These are phyloP conservation scores for Synaphobranchus kaupii DNA, from an alignment of 2,797 vertebrate genomes.

Conservation along the genomic window DNA sequence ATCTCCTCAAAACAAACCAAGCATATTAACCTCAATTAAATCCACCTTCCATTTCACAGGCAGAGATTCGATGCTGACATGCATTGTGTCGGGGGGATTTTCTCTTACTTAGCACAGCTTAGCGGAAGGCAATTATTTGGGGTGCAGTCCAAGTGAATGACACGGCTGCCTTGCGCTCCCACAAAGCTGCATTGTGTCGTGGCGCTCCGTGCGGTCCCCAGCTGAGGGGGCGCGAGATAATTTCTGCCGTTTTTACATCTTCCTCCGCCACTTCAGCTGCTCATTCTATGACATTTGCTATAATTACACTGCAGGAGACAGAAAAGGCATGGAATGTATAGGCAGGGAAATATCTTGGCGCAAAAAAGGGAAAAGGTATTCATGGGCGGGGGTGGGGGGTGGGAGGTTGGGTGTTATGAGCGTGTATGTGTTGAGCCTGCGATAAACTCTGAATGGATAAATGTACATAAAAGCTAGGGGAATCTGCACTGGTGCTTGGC, in stretches of 20 bases:
- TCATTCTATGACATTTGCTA: not conserved
- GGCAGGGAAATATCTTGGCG: not conserved
- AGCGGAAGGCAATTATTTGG: constrained; percentile 27
- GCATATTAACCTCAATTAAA: constrained; percentile 59
- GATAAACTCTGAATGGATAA: constrained; percentile 79
- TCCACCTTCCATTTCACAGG: constrained; percentile 53
- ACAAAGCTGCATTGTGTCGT: not conserved
- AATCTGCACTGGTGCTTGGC: constrained; percentile 75
- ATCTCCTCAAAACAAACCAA: constrained; percentile 64
- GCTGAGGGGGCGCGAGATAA: not conserved
- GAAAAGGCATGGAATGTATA: not conserved
- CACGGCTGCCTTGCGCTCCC: not conserved
- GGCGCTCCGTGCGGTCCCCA: not conserved
- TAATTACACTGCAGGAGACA: not conserved
- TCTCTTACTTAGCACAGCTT: constrained; percentile 23
- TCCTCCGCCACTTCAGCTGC: not conserved
- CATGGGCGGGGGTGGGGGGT: not conserved
- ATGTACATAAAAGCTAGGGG: constrained; percentile 58
- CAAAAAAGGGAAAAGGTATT: not conserved
- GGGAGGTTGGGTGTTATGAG: not conserved
- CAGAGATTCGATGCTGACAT: constrained; percentile 13
- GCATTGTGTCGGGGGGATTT: not conserved
- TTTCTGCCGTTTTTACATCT: not conserved
- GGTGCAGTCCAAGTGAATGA: constrained; percentile 7
- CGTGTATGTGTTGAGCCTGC: constrained; percentile 62